Evolutionary conservation across 2,888 invertebrate species (phyloP), one percentile per base, ranked within the genome.

Genomic region (Thymelicus sylvestris): DNA sequence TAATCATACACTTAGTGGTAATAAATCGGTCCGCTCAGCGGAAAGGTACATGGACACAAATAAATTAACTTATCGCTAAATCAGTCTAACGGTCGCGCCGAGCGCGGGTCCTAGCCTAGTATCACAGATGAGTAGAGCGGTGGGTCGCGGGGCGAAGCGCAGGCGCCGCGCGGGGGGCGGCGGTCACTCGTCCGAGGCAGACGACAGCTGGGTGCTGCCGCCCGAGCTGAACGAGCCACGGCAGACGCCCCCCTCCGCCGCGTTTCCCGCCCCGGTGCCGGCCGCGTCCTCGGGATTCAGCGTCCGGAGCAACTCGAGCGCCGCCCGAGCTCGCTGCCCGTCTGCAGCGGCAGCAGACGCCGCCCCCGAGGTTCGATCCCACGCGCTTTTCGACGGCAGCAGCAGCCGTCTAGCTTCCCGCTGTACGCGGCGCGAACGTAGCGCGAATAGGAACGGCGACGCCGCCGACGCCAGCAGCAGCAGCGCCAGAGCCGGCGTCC

Each of bases 391-490:
- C 84, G 90, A 85, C 59, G 92, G 91, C 73, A 91, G 77, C 81
- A 91, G 79, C 75, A 91, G 73, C 67, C 91, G 84, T 24, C 91
- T 83, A 71, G 90, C 91, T 73, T 92, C 92, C n/a, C 92, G 84
- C 77, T 92, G 92, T 75, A 96, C 95, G 39, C 96, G 94, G 15
- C 96, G 94, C 74, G 96, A 96, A 6, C 97, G 95, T 87, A 97
- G 95, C 48, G 97, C 97, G 85, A 97, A 97, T 64, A 97, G 92
- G 81, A 97, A 95, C 19, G 97, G 97, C 63, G 96, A 97, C 31
- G 95, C 93, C 65, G 96, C 96, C 50, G 95, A 92, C 62, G 95
- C 94, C 55, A 95, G 93, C 69, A 97, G 87, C 71, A 96, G 89
- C 72, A 96, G 80, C 19, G 95, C 94, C 57, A 95, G 76, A 67